A percentile compares a stretch with the other conserved stretches of the same genome.
These are phyloP conservation scores for Callyntrura guangdongensis DNA, from an alignment of 2,888 invertebrate species.

Conservation along the genomic window DNA sequence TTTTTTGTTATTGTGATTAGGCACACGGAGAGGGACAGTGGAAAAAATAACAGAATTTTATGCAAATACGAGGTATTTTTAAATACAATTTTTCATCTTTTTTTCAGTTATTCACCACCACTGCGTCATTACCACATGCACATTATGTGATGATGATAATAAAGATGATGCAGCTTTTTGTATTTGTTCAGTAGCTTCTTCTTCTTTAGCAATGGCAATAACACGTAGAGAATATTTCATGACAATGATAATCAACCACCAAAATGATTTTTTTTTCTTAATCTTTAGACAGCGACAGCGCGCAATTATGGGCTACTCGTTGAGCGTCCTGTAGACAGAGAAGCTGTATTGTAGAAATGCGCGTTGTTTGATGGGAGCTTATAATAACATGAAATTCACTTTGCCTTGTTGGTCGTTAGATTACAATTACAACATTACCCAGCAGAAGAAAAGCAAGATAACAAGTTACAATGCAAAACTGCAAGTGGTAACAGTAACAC, in stretches of 20 bases:
- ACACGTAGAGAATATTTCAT: constrained; percentile 14
- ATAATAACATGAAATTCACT: constrained; percentile 1
- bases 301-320: not conserved
- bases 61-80: constrained; percentile 34
- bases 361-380: not conserved
- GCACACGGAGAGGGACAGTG: too few species aligned
- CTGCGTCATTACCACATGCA: constrained; percentile 11
- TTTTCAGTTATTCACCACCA: not conserved
- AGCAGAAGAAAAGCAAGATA: not conserved
- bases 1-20: constrained; percentile 2
- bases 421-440: not conserved
- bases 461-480: too few species aligned
- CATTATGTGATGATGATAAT: not conserved
- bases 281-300: not conserved
- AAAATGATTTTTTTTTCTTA: constrained; percentile 38
- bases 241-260: constrained; percentile 9
- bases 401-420: not conserved
- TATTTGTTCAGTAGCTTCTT: not conserved
- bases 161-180: too few species aligned
- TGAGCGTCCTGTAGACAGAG: not conserved
- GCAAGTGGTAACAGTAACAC: not conserved
- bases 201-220: not conserved
- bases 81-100: constrained; percentile 16
- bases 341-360: not conserved
- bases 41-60: constrained; percentile 20